Evolutionary conservation across 2,888 invertebrate genomes (phyloP).

Genomic region (Apodemia duryi): DNA sequence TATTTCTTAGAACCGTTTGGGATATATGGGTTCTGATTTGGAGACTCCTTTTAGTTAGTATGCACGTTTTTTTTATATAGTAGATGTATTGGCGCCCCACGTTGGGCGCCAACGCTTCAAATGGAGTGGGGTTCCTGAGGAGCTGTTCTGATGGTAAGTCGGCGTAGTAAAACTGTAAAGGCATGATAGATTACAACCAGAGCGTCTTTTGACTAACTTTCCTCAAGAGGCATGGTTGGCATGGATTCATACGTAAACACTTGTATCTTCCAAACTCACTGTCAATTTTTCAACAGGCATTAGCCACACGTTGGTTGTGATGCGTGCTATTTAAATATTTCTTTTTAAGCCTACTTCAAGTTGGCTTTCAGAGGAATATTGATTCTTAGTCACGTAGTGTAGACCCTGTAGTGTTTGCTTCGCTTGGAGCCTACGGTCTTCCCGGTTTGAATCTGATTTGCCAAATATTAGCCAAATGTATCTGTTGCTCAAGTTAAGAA

Average conservation of each 20-base stretch:
- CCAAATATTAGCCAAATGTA: slow-evolving; percentile 66
- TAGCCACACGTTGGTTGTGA: slow-evolving; percentile 76
- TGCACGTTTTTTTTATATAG: slow-evolving; percentile 46
- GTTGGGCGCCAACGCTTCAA: slow-evolving; percentile 45
- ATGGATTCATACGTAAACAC: slow-evolving; percentile 63
- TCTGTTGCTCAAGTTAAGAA: slow-evolving; percentile 53
- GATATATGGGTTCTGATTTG: slow-evolving; percentile 48
- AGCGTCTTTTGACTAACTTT: slow-evolving; percentile 48
- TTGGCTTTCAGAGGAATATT: slow-evolving; percentile 53
- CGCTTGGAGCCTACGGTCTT: slow-evolving; percentile 71
- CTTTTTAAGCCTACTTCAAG: slow-evolving; percentile 37
- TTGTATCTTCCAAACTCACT: slow-evolving; percentile 66
- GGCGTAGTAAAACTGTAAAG: slow-evolving; percentile 33
- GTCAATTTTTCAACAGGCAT: slow-evolving; percentile 69
- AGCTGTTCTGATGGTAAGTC: slow-evolving; percentile 43
- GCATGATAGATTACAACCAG: slow-evolving; percentile 45
- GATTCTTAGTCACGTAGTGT: slow-evolving; percentile 67
- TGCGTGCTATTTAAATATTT: slow-evolving; percentile 67
- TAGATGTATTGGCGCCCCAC: slow-evolving; percentile 37
- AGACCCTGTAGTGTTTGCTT: slow-evolving; percentile 62
- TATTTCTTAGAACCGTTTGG: slow-evolving; percentile 62
- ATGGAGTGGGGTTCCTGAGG: slow-evolving; percentile 39
- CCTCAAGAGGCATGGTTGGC: slow-evolving; percentile 58
- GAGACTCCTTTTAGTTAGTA: slow-evolving; percentile 33
- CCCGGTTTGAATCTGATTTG: slow-evolving; percentile 53